A percentile compares a stretch with the other conserved stretches of the same genome.
These are phyloP conservation scores for Ophion slaviceki DNA, from an alignment of 2,888 invertebrate species.

Conservation along the genomic window DNA sequence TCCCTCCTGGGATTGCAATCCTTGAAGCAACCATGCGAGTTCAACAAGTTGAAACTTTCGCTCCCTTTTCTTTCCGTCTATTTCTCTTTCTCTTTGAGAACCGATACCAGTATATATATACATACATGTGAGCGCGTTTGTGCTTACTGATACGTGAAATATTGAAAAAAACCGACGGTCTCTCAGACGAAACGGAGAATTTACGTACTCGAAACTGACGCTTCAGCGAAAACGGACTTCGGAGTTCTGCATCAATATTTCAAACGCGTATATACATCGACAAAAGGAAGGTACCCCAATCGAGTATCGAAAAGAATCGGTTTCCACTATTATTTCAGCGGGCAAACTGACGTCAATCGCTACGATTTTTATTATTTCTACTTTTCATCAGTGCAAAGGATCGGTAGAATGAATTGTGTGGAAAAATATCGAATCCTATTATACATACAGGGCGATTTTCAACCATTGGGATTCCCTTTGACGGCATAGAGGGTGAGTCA, in stretches of 20 bases:
- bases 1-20: conserved; percentile 49
- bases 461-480: too few relatives aligned
- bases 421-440: not conserved
- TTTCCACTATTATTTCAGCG: conserved; percentile 23
- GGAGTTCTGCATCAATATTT: conserved; percentile 36
- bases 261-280: not conserved
- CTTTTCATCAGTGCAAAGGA: not conserved
- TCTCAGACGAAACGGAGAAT: conserved; percentile 39
- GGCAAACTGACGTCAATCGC: conserved; percentile 5
- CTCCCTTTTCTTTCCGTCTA: conserved; percentile 21
- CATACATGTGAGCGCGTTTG: conserved; percentile 31
- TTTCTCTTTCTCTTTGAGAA: conserved; percentile 39
- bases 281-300: conserved; percentile 9
- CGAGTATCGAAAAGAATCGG: conserved; percentile 32
- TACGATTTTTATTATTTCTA: not conserved
- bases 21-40: conserved; percentile 55
- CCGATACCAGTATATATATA: conserved; percentile 23
- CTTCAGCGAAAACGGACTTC: conserved; percentile 22
- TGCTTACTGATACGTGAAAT: conserved; percentile 57
- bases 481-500: too few relatives aligned
- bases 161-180: conserved; percentile 42
- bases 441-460: too few relatives aligned
- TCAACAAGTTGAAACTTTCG: conserved; percentile 55
- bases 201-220: conserved; percentile 35
- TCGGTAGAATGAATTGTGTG: not conserved